Percentiles rank a stretch among this genome's conserved stretches.
Conservation (phyloP, 2,888 invertebrate genomes). For the Epirrhoe alternata region DNA sequence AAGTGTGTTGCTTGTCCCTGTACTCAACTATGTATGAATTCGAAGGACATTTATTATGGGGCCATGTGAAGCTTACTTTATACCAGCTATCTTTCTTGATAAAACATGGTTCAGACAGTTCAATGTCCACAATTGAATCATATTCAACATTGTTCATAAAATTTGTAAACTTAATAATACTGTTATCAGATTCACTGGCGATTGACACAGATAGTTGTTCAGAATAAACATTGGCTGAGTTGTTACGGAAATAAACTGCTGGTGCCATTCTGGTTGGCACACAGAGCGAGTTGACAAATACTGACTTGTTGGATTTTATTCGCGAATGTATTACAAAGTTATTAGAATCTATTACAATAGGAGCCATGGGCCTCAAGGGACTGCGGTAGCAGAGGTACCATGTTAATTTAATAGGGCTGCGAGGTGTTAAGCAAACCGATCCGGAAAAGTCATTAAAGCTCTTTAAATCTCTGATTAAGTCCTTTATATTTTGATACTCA, state of each 20-base stretch:
- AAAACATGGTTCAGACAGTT: slow-evolving; percentile 72
- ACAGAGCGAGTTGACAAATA: slow-evolving; percentile 75
- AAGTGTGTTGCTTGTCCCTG: slow-evolving; percentile 65
- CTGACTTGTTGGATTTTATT: slow-evolving; percentile 74
- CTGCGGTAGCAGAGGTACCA: slow-evolving; percentile 75
- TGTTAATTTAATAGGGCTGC: slow-evolving; percentile 65
- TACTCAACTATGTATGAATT: slow-evolving; percentile 75
- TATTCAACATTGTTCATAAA: slow-evolving; percentile 73
- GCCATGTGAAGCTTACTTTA: slow-evolving; percentile 75
- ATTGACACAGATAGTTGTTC: slow-evolving; percentile 74
- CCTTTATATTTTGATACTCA: slow-evolving; percentile 59
- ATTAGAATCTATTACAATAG: slow-evolving; percentile 68
- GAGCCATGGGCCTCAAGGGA: slow-evolving; percentile 70
- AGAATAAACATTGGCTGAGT: slow-evolving; percentile 65
- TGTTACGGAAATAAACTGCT: slow-evolving; percentile 65
- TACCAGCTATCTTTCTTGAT: slow-evolving; percentile 77
- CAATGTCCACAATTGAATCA: slow-evolving; percentile 74
- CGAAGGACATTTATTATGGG: slow-evolving; percentile 58
- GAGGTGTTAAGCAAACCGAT: slow-evolving; percentile 51
- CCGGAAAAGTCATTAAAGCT: slow-evolving; percentile 45
- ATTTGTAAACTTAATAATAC: slow-evolving; percentile 64
- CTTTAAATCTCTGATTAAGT: slow-evolving; percentile 47
- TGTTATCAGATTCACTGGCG: slow-evolving; percentile 67
- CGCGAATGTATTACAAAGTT: slow-evolving; percentile 65
- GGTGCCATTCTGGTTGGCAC: slow-evolving; percentile 77